phyloP scores from a whole-genome alignment of 2,888 invertebrate genomes.

The Chloromyia formosa region DNA sequence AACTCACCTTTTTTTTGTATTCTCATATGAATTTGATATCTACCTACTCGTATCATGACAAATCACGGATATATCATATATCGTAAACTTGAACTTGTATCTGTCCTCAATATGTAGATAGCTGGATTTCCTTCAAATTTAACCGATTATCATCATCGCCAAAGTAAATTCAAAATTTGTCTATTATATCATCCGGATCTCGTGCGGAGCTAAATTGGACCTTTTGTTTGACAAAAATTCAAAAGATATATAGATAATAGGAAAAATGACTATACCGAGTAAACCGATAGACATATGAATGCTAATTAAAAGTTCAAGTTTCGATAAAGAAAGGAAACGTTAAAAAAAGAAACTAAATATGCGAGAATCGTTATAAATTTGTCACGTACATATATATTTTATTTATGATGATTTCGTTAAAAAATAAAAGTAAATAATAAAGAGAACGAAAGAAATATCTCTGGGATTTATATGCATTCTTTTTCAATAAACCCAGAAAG shows the following conservation, averaged over 20 bases:
- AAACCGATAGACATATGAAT: too few species aligned
- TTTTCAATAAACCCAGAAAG: too few species aligned
- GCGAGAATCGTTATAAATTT: too few species aligned
- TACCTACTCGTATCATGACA: background rate
- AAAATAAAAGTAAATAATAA: too few species aligned
- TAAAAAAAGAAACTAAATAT: too few species aligned
- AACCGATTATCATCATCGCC: background rate
- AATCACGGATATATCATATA: background rate
- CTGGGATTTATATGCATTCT: too few species aligned
- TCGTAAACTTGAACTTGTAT: constrained; percentile 29
- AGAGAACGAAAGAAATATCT: too few species aligned
- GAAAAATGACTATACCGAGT: too few species aligned
- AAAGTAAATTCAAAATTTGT: background rate
- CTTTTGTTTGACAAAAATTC: background rate
- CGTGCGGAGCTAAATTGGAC: background rate
- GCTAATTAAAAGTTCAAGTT: too few species aligned
- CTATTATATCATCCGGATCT: background rate
- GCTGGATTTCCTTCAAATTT: constrained; percentile 18
- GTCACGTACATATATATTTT: too few species aligned
- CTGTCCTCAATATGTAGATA: background rate
- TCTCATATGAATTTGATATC: background rate
- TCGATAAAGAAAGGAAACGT: too few species aligned
- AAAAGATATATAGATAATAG: background rate
- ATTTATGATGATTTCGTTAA: too few species aligned
- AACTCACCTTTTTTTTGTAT: background rate